Conservation (phyloP, 2,113 vertebrate species). For the Oreochromis aureus region DNA sequence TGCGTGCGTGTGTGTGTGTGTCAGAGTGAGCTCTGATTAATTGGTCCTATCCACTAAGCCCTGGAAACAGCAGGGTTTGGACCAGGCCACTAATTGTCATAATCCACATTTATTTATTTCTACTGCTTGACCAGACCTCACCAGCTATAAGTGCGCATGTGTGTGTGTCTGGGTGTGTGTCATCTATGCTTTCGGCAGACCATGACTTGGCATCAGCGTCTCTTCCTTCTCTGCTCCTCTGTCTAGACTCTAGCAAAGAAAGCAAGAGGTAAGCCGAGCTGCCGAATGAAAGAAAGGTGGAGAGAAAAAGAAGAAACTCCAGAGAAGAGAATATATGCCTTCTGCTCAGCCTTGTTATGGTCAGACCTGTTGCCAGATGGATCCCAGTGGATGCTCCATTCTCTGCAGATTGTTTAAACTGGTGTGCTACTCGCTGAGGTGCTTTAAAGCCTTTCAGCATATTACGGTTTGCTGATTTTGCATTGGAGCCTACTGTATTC, state of each 20-base stretch:
- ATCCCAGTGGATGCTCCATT: slow-evolving; percentile 44
- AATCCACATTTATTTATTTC: slow-evolving; percentile 82
- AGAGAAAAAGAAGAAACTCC: background rate
- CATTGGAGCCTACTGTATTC: background rate
- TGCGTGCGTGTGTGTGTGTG: background rate
- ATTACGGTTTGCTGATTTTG: slow-evolving; percentile 19
- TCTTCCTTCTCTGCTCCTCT: slow-evolving; percentile 22
- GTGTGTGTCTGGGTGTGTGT: background rate
- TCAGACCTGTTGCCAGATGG: slow-evolving; percentile 20
- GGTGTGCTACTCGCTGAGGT: slow-evolving; percentile 30
- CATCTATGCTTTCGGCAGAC: slow-evolving; percentile 23
- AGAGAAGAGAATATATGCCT: slow-evolving; percentile 3
- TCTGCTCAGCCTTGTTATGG: slow-evolving; percentile 18
- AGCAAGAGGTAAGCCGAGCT: slow-evolving; percentile 21
- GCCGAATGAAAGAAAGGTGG: slow-evolving; percentile 13
- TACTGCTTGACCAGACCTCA: slow-evolving; percentile 49
- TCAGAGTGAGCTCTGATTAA: slow-evolving; percentile 77
- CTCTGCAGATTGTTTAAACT: slow-evolving; percentile 47
- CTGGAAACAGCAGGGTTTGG: slow-evolving; percentile 62
- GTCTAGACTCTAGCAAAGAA: slow-evolving; percentile 39
- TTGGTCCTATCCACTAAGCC: slow-evolving; percentile 71
- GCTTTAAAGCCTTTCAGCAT: slow-evolving; percentile 21
- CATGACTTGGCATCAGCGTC: slow-evolving; percentile 32
- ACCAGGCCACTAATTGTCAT: slow-evolving; percentile 80
- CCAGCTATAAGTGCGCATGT: background rate